A percentile compares a stretch with the other conserved stretches of the same genome.
Evolutionary conservation across 2,113 vertebrate genomes (phyloP).

Genomic region (Epinephelus fuscoguttatus): DNA sequence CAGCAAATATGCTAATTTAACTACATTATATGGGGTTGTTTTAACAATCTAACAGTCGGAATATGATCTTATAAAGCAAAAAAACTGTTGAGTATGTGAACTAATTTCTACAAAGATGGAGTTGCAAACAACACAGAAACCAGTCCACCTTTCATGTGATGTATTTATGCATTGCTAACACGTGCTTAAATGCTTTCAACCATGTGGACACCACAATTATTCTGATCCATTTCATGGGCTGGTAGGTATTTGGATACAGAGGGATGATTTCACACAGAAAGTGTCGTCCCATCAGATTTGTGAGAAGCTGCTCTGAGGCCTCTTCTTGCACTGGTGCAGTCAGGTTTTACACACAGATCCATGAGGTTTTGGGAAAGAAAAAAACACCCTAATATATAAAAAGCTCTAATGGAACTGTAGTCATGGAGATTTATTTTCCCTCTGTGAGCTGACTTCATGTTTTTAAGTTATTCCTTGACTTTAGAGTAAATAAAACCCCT

Average conservation of each 20-base stretch:
- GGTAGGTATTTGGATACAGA: conserved; percentile 42
- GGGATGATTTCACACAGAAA: conserved; percentile 35
- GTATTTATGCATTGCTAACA: not conserved
- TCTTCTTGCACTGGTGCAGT: conserved; percentile 47
- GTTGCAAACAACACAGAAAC: not conserved
- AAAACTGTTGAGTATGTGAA: not conserved
- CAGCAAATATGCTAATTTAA: no score
- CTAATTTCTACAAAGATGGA: conserved; percentile 2
- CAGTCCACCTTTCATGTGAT: not conserved
- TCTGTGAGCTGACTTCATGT: not conserved
- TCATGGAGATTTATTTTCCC: not conserved
- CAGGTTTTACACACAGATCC: conserved; percentile 4
- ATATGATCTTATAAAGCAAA: not conserved
- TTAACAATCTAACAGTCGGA: not conserved
- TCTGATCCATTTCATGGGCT: conserved; percentile 60
- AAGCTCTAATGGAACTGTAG: not conserved
- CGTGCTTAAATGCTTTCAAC: conserved; percentile 14
- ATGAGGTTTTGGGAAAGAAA: not conserved
- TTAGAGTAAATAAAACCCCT: not conserved
- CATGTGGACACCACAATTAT: conserved; percentile 39
- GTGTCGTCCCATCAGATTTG: conserved; percentile 44
- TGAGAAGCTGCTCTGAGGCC: conserved; percentile 37
- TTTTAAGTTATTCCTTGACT: not conserved
- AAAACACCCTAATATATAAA: not conserved
- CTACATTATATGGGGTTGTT: no score